Base-by-base conservation (phyloP, 2,113 vertebrate species). In the Anoplopoma fimbria region DNA sequence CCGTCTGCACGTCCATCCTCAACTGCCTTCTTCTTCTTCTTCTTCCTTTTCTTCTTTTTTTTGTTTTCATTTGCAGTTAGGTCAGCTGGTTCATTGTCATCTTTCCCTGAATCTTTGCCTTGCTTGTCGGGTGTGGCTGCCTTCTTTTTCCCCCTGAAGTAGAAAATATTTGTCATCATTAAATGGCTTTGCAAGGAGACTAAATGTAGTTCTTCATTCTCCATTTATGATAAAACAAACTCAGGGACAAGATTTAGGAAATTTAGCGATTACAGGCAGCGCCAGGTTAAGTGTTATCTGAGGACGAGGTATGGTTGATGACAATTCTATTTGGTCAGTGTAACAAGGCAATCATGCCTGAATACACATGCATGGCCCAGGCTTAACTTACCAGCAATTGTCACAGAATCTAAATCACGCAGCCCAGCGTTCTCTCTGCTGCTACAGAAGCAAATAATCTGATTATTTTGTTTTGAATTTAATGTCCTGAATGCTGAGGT, bases 11-110 rank as follows among this genome's bases (percentile, higher is more conserved):
- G 15, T 19, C 3, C 62, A 8, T 21, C 49, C 53, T 53, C 49
- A 7, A 9, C 19, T 0, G 8, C 47, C 3, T 81, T 85, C 45
- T 83, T 91, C 21, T 81, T 89, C 83, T 68, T 92, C 47, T 69
- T 94, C 47, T 51, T 93, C 23, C 36, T 91, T 45, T 61, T 91
- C 1, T 74, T 87, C 3, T 82, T 79, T 15, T 78, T 67, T 3
- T 69, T 45, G 1, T 49, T 40, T 42, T 72, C 33, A n/a, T 14
- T 58, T 4, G 29, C 19, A 0, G 13, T 21, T 0, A 1, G 10
- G 4, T 79, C 47, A 15, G 69, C 23, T 3, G 55, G 3, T 42
- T 82, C 40, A 0, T 6, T 0, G 27, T 40, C 31, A 8, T 75
- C 76, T 40, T 83, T 45, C 12, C 1, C 58, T 0, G 34, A 14